A percentile compares a stretch with the other conserved stretches of the same genome.
Evolutionary conservation across 2,113 vertebrate genomes (phyloP).

Genomic region (Megaleporinus macrocephalus): DNA sequence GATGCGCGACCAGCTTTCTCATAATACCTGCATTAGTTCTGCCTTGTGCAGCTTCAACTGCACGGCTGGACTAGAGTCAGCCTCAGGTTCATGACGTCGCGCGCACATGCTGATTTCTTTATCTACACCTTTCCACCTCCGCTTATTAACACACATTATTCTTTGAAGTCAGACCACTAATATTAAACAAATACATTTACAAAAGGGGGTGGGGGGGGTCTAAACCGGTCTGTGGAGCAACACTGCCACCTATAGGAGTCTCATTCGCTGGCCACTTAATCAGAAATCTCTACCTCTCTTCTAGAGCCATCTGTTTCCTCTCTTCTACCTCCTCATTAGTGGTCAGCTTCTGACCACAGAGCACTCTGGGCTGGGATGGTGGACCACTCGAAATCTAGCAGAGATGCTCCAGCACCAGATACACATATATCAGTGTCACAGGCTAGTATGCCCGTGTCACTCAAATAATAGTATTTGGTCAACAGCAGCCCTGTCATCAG

Average conservation of each 20-base stretch:
- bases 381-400: too few species aligned
- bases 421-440: too few species aligned
- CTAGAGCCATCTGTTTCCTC: too few species aligned
- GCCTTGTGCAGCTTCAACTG: background rate
- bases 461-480: too few species aligned
- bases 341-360: too few species aligned
- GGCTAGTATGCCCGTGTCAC: too few species aligned
- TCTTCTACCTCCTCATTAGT: too few species aligned
- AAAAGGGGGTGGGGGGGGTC: background rate
- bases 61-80: background rate
- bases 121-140: background rate
- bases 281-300: background rate
- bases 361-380: too few species aligned
- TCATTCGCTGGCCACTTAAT: background rate
- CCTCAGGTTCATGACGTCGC: background rate
- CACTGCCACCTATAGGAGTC: constrained; percentile 48
- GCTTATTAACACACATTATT: constrained; percentile 1
- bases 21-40: constrained; percentile 6
- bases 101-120: background rate
- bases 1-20: background rate
- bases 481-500: too few species aligned
- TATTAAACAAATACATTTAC: background rate
- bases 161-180: background rate
- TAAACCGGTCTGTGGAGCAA: constrained; percentile 13
- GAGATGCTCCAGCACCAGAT: too few species aligned